Evolutionary conservation across 2,113 vertebrate species (phyloP), one percentile per base, ranked within the genome.

Genomic region (Maccullochella peelii): DNA sequence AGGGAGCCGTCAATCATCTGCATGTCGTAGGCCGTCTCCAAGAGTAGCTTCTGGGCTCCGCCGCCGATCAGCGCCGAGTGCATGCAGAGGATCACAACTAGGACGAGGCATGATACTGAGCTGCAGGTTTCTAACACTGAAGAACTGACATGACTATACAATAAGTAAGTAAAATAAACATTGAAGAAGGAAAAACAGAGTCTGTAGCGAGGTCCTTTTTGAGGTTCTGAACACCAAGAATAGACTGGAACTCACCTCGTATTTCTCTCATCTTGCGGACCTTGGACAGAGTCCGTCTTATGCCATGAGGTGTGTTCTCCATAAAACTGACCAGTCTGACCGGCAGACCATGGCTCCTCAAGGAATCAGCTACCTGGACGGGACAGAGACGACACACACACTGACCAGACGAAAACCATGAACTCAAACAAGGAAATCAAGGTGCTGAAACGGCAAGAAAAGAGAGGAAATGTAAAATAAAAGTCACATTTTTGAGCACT

Each of bases 81-180:
- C 96, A 97, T 97, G 86, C 96, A 96, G 78, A 97, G 95, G 84
- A 97, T 88, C 52, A 96, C 91, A 86, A 94, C 96, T 97, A 73
- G 14, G n/a, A 66, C 1, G 4, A 66, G 38, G 88, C 16, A 55
- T 6, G 1, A 59, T n/a, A 80, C 4, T 40, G 8, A 66, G 62
- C 1, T 25, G 6, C 11, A 63, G 30, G 18, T 50, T 11, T 47
- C 2, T 59, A 36, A 40, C 20, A 42, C 6, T n/a, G 4, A 62
- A 23, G 8, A 67, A 27, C 8, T 23, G 10, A 33, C 16, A 33
- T 58, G 16, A 42, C 40, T 40, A 40, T 40, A 50, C 14, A 50
- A 8, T 52, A 52, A 52, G 47, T 18, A 18, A 49, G 16, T 47
- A 16, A 18, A 63, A 6, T 21, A 38, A 63, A 11, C 33, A 36